Evolutionary conservation across 2,888 invertebrate species (phyloP).

Genomic region (Eupelmus urozonus): DNA sequence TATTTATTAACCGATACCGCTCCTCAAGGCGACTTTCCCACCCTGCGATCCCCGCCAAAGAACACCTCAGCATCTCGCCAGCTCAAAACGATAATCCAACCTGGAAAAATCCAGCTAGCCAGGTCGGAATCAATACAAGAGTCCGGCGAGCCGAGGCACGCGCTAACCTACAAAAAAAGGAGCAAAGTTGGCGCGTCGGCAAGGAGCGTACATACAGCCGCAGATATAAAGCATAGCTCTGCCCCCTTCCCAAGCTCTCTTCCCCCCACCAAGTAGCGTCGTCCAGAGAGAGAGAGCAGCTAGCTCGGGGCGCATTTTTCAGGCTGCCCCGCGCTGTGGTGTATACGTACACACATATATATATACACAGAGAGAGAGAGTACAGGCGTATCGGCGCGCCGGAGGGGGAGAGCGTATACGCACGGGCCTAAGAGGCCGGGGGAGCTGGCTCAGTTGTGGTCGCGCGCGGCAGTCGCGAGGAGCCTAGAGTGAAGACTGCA

Average conservation of each 20-base stretch:
- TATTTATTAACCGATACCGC: not conserved
- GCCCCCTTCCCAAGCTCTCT: too few species aligned
- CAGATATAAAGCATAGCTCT: not conserved
- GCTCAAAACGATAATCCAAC: too few species aligned
- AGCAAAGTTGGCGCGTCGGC: slow-evolving; percentile 20
- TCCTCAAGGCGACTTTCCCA: not conserved
- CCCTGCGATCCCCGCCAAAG: not conserved
- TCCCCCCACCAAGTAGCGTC: too few species aligned
- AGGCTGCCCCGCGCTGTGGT: not conserved
- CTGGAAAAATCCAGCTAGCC: too few species aligned
- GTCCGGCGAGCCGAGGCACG: not conserved
- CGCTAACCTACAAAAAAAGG: slow-evolving; percentile 1
- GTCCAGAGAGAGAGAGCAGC: too few species aligned
- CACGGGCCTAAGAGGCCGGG: not conserved
- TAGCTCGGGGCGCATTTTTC: slow-evolving; percentile 5
- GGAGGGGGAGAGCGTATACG: slow-evolving; percentile 2
- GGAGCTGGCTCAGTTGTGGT: slow-evolving; percentile 8
- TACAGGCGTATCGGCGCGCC: too few species aligned
- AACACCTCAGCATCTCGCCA: not conserved
- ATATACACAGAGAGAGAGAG: not conserved
- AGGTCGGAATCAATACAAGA: not conserved
- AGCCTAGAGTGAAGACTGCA: too few species aligned
- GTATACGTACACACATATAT: too few species aligned
- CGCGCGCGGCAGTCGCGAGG: slow-evolving; percentile 34
- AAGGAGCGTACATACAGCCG: slow-evolving; percentile 4